Percentiles rank a stretch among this genome's conserved stretches.
Evolutionary conservation across 2,888 invertebrate genomes (phyloP).

Genomic region (Phyllotreta striolata): DNA sequence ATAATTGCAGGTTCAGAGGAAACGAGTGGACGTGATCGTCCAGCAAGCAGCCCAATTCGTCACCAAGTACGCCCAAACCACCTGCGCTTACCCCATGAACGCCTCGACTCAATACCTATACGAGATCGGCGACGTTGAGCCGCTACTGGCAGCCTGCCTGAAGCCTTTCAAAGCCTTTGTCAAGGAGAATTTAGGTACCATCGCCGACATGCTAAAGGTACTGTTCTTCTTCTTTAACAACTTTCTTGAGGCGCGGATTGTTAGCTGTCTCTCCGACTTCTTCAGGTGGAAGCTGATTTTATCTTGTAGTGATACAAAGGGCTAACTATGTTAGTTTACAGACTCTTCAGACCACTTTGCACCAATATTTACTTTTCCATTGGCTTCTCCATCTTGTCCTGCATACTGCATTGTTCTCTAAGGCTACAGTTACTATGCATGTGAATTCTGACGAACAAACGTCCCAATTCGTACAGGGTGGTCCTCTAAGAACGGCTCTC

Average conservation of each 20-base stretch:
- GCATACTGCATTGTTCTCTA: too few relatives aligned
- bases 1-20: slow-evolving; percentile 54
- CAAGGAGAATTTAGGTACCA: slow-evolving; percentile 43
- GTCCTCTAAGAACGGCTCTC: too few relatives aligned
- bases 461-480: too few relatives aligned
- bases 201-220: slow-evolving; percentile 48
- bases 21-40: slow-evolving; percentile 66
- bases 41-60: slow-evolving; percentile 66
- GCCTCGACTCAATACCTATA: slow-evolving; percentile 74
- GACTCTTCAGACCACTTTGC: neutral
- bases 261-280: too few relatives aligned
- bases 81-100: slow-evolving; percentile 72
- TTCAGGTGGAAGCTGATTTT: too few relatives aligned
- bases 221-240: neutral
- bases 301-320: too few relatives aligned
- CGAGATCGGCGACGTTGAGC: slow-evolving; percentile 48
- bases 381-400: neutral
- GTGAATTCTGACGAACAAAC: too few relatives aligned
- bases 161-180: slow-evolving; percentile 39
- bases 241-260: too few relatives aligned
- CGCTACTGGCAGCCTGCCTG: slow-evolving; percentile 33
- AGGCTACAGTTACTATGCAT: too few relatives aligned
- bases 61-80: slow-evolving; percentile 70
- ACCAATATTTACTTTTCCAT: neutral
- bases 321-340: too few relatives aligned